Evolutionary conservation across 2,113 vertebrate species (phyloP).

Genomic region (Grus americana): DNA sequence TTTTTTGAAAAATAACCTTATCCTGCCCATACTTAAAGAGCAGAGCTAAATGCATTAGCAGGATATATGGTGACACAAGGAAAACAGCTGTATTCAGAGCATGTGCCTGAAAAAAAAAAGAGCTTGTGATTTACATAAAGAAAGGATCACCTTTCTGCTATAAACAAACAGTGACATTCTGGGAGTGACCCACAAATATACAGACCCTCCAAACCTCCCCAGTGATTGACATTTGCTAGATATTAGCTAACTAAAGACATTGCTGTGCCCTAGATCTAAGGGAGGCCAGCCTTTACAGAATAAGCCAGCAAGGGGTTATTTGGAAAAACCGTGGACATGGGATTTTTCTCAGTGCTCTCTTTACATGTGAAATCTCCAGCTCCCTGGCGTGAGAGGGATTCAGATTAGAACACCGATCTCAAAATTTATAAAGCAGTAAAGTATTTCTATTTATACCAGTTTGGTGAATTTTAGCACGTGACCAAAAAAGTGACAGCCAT

Average conservation of each 20-base stretch:
- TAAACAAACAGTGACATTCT: fast-evolving
- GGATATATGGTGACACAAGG: background rate
- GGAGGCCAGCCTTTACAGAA: background rate
- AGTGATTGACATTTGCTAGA: background rate
- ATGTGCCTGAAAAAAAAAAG: background rate
- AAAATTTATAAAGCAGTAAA: background rate
- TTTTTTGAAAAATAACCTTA: background rate
- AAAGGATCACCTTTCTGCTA: background rate
- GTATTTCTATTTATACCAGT: background rate
- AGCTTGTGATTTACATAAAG: background rate
- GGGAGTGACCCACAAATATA: background rate
- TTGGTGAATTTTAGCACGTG: background rate
- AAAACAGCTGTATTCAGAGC: background rate
- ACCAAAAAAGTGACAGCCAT: fast-evolving
- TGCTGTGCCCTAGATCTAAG: background rate
- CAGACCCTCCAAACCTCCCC: background rate
- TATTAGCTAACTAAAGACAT: background rate
- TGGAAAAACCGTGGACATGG: background rate
- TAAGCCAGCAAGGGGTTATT: background rate
- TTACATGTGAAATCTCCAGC: background rate
- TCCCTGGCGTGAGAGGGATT: fast-evolving
- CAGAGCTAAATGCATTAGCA: background rate
- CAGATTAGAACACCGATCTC: fast-evolving
- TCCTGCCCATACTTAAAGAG: background rate
- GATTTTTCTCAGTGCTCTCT: background rate